Conservation (phyloP, 1,140 invertebrate genomes). For the Orussus abietinus region DNA sequence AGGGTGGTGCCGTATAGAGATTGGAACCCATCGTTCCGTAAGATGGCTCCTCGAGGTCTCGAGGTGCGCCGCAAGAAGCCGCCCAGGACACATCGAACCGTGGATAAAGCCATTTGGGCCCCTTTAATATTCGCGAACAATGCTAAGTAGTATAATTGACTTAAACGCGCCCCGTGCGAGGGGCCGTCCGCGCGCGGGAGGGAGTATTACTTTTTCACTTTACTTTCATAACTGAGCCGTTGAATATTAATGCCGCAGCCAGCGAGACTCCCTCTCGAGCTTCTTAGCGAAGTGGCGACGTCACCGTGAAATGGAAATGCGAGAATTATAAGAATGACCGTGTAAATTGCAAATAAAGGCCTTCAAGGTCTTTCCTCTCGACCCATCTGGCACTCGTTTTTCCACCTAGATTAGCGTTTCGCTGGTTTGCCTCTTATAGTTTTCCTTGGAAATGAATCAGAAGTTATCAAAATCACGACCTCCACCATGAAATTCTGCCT, state of each 20-base stretch:
- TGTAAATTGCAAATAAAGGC: slow-evolving; percentile 40
- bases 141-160: slow-evolving; percentile 47
- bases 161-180: slow-evolving; percentile 40
- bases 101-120: slow-evolving; percentile 36
- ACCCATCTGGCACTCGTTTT: too few relatives aligned
- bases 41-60: too few relatives aligned
- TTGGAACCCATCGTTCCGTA: too few relatives aligned
- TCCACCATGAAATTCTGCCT: too few relatives aligned
- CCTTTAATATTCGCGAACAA: slow-evolving; percentile 39
- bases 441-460: too few relatives aligned
- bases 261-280: slow-evolving; percentile 31
- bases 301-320: slow-evolving; percentile 42
- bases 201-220: slow-evolving; percentile 49
- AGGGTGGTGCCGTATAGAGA: too few relatives aligned
- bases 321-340: slow-evolving; percentile 48
- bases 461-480: too few relatives aligned
- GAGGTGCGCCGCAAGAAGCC: too few relatives aligned
- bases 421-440: too few relatives aligned
- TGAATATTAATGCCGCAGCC: slow-evolving; percentile 48
- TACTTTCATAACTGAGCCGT: slow-evolving; percentile 51
- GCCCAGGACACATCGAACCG: too few relatives aligned
- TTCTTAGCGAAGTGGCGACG: slow-evolving; percentile 29
- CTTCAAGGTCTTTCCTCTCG: too few relatives aligned
- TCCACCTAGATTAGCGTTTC: too few relatives aligned
- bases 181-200: slow-evolving; percentile 3